Conservation (phyloP, 2,888 invertebrate species). For the Amblyjoppa proteus region DNA sequence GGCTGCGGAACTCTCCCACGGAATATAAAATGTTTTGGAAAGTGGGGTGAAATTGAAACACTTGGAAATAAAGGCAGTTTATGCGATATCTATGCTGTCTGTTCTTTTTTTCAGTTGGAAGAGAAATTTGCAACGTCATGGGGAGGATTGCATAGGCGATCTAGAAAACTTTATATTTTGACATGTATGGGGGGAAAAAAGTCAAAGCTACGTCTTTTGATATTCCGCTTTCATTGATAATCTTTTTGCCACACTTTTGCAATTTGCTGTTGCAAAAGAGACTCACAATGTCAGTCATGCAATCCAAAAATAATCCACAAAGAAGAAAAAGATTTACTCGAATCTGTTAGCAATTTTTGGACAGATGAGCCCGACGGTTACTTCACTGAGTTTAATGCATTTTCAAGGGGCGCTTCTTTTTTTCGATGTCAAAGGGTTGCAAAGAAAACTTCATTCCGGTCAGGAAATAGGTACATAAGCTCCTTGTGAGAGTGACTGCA, state of each 20-base stretch:
- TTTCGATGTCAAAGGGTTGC: not conserved
- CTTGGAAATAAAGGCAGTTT: constrained; percentile 11
- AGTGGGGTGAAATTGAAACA: constrained; percentile 13
- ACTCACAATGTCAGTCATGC: no score
- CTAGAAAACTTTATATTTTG: not conserved
- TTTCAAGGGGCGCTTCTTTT: not conserved
- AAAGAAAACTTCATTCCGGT: not conserved
- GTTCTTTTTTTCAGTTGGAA: not conserved
- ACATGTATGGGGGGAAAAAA: no score
- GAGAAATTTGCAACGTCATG: not conserved
- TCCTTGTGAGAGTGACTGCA: not conserved
- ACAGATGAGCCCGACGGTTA: not conserved
- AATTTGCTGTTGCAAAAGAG: no score
- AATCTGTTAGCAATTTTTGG: no score
- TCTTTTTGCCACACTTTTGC: no score
- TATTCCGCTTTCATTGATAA: no score
- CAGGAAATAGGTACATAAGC: not conserved
- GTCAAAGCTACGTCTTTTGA: no score
- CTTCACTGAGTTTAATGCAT: not conserved
- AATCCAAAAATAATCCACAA: no score
- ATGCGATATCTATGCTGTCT: not conserved
- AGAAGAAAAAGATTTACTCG: no score
- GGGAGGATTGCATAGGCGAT: not conserved
- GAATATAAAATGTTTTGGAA: not conserved
- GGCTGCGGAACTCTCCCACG: constrained; percentile 1